These are phyloP conservation scores for Muscidifurax raptorellus DNA, from an alignment of 1,140 invertebrate genomes.

Conservation along the genomic window DNA sequence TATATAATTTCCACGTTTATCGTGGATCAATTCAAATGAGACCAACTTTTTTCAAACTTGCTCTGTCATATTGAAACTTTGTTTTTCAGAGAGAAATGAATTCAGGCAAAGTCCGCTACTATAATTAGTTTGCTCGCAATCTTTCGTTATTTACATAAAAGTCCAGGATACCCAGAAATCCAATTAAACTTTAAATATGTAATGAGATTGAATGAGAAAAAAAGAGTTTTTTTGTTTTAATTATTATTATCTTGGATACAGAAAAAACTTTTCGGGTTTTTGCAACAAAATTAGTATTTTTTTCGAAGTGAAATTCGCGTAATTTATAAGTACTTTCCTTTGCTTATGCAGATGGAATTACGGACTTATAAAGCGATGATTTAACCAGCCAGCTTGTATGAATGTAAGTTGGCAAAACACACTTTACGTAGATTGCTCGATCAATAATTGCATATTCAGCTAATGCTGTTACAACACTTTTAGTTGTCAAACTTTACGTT, in stretches of 20 bases:
- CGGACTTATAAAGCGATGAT: not conserved
- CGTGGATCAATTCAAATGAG: not conserved
- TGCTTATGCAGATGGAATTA: not conserved
- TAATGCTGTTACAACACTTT: too few species aligned
- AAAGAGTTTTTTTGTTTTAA: not conserved
- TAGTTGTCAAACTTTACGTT: too few species aligned
- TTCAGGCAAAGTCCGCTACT: not conserved
- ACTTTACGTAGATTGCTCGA: not conserved
- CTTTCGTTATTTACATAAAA: not conserved
- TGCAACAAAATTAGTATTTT: not conserved
- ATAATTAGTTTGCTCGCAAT: constrained; percentile 1
- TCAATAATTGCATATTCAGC: not conserved
- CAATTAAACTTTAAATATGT: constrained; percentile 1
- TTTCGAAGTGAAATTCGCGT: not conserved
- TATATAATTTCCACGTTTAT: too few species aligned
- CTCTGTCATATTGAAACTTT: not conserved
- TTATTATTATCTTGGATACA: not conserved
- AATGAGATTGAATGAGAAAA: not conserved
- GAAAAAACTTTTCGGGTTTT: not conserved
- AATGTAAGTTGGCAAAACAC: not conserved
- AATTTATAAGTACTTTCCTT: not conserved
- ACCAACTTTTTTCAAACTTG: not conserved
- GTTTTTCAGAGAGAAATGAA: not conserved
- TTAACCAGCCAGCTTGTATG: not conserved
- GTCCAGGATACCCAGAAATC: not conserved